These are phyloP conservation scores for Smutsia gigantea DNA, from an alignment of 2,797 vertebrate genomes.

Conservation along the genomic window DNA sequence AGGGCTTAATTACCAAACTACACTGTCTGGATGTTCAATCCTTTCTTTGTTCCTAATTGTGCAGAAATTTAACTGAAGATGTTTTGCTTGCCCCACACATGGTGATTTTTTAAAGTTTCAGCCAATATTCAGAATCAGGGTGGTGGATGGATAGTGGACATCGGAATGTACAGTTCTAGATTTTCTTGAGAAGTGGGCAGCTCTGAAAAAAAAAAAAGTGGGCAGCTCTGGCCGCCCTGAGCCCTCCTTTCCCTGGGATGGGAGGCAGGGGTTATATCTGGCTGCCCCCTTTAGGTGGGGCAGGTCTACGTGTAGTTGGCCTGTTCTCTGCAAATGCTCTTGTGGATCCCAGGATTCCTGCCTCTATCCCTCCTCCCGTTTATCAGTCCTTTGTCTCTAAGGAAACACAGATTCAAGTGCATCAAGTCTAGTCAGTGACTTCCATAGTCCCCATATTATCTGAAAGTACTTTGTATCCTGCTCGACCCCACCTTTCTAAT, in stretches of 20 bases:
- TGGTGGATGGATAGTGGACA: background rate
- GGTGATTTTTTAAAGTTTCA: background rate
- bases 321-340: background rate
- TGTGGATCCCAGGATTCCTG: background rate
- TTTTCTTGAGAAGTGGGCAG: background rate
- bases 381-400: background rate
- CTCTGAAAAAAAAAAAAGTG: background rate
- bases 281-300: background rate
- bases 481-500: background rate
- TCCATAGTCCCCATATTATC: background rate
- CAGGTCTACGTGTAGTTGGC: background rate
- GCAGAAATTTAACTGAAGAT: background rate
- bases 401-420: background rate
- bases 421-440: background rate
- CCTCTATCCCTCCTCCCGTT: background rate
- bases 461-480: background rate
- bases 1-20: background rate
- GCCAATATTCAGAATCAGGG: background rate
- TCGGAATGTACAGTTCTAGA: background rate
- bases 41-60: background rate
- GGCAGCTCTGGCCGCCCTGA: accelerated
- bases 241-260: background rate
- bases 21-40: background rate
- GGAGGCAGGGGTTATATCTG: background rate
- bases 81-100: background rate